Base-by-base conservation (phyloP, 2,113 vertebrate species). In the Epinephelus fuscoguttatus region DNA sequence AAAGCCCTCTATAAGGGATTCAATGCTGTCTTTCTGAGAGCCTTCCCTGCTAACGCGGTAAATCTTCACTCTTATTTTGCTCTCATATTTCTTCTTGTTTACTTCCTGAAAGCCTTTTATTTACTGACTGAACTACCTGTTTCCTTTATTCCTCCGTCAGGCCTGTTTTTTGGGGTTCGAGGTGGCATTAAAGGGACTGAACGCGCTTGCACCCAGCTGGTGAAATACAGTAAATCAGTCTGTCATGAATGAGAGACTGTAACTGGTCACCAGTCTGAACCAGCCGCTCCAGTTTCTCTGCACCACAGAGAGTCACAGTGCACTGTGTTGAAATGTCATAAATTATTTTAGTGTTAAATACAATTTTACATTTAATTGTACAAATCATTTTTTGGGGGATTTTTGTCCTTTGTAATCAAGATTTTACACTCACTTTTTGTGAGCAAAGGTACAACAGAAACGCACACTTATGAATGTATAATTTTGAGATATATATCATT, bases 151-250 rank as follows among this genome's bases (percentile, higher is more conserved):
- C 19, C 50, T 45, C 25, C 80, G 50, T 21, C 86, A 96, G 96
- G 95, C 96, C 40, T 96, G 96, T 91, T 96, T 96, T 75, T 70
- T 96, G 23, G 95, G 96, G 8, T 96, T 95, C 42, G 96, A 96
- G 78, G 68, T 94, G 60, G 89, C 95, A 0, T 71, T 96, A n/a
- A 95, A 94, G 73, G 92, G 88, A 19, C 78, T 96, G 77, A 91
- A 96, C 86, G 78, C 84, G 70, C 23, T 95, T 1, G 90, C 91
- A 0, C 95, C 94, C 10, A 64, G 82, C 21, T 94, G 91, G 92
- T 95, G 90, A 92, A 64, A 6, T 18, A 27, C 27, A 27, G 27
- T 27, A 7, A 12, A 2, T 47, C 1, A 56, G 8, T 37, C 4
- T n/a, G 30, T 7, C 33, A 37, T 37, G 33, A 37, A 37, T 37